Evolutionary conservation across 2,797 vertebrate genomes (phyloP), one percentile per base, ranked within the genome.

Genomic region (Tarsius wallacei): DNA sequence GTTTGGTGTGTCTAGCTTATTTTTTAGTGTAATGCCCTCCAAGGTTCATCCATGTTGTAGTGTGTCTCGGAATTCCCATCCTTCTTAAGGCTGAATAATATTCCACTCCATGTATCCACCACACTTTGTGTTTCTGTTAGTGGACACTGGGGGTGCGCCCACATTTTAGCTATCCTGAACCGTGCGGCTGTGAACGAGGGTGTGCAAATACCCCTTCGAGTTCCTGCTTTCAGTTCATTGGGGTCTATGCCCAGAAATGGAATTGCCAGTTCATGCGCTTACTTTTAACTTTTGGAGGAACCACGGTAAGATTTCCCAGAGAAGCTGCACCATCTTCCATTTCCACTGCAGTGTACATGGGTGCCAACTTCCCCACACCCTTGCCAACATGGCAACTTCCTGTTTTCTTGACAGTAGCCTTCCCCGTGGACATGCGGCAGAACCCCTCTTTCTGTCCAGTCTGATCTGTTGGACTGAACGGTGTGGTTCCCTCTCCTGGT

Each of bases 111-210:
- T 1, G n/a, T 51, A 14, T 2, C 4, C 1, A 36, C 15, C 15
- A 0, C 21, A 1, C 9, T 9, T 15, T 7, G 42, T 22, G 11
- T 12, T 1, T 24, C 68, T 26, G 0, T 1, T 0, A 0, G 5
- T 0, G 36, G 47, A 15, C 21, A 5, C 24, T 9, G 28, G 16
- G 49, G 24, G 3, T 15, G 61, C 53, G 2, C 28, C 78, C 4
- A 7, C 9, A 1, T 0, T 28, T 21, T 24, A 28, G 0, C 49
- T n/a, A 0, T 12, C 11, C 0, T 33, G 63, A 57, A 36, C 5
- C 3, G 17, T 0, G 16, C 80, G 10, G 8, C 36, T 28, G 5
- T 0, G 36, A 36, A 7, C 17, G 0, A 0, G 1, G 5, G 47
- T 7, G 51, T 1, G 2, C 47, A 31, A 26, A 9, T 2, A 16